These are phyloP conservation scores for Troglohyphantes excavatus DNA, from an alignment of 2,888 invertebrate species.

Conservation along the genomic window DNA sequence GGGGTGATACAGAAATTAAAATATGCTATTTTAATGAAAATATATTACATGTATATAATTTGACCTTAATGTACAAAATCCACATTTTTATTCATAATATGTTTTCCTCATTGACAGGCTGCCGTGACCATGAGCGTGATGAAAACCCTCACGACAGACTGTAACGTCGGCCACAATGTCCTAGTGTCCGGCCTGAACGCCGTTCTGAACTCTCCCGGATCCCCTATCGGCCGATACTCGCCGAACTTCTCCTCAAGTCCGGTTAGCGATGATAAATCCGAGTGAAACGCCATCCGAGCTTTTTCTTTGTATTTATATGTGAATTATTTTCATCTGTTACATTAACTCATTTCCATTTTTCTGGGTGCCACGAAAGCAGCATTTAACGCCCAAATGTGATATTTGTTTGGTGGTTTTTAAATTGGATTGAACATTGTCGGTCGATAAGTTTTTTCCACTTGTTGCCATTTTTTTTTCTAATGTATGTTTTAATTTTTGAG, in stretches of 20 bases:
- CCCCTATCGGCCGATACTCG: constrained; percentile 50
- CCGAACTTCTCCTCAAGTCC: constrained; percentile 67
- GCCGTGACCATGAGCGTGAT: constrained; percentile 79
- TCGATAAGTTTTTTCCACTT: neutral
- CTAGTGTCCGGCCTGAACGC: constrained; percentile 79
- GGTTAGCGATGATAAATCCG: neutral
- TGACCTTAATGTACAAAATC: too few relatives aligned
- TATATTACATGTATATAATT: too few relatives aligned
- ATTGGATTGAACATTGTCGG: neutral
- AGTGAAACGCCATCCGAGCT: neutral
- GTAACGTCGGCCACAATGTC: constrained; percentile 77
- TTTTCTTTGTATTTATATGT: constrained; percentile 20
- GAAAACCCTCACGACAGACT: constrained; percentile 78
- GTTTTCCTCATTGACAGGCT: constrained; percentile 63
- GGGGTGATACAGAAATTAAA: too few relatives aligned
- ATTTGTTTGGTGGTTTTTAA: constrained; percentile 28
- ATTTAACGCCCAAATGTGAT: constrained; percentile 70
- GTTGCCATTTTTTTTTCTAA: neutral
- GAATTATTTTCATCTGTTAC: constrained; percentile 37
- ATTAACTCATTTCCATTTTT: constrained; percentile 41
- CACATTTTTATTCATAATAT: neutral
- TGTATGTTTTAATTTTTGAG: neutral
- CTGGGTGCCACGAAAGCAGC: constrained; percentile 65
- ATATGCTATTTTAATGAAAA: too few relatives aligned
- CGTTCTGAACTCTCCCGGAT: constrained; percentile 79